A percentile compares a stretch with the other conserved stretches of the same genome.
These are phyloP conservation scores for Pangasius djambal DNA, from an alignment of 2,797 vertebrate species.

Conservation along the genomic window DNA sequence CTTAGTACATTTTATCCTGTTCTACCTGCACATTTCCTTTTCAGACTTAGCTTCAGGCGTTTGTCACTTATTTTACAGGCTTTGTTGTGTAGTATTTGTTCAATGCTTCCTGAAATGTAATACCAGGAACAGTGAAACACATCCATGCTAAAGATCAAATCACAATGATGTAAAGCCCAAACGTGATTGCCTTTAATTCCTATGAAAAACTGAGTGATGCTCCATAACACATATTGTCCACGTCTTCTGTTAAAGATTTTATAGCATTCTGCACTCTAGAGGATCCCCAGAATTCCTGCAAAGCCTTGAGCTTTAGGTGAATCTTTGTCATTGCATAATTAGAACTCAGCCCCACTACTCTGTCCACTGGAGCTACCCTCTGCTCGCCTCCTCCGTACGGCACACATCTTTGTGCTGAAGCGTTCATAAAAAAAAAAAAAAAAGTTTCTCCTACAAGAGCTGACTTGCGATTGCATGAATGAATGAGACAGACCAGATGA, in stretches of 20 bases:
- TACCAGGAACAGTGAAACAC: background rate
- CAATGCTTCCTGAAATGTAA: background rate
- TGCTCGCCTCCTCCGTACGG: background rate
- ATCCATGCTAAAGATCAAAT: conserved; percentile 2
- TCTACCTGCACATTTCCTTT: background rate
- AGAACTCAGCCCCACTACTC: background rate
- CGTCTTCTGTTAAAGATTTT: background rate
- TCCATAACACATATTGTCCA: background rate
- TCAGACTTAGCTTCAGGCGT: background rate
- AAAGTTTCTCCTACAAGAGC: conserved; percentile 2
- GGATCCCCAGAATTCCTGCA: background rate
- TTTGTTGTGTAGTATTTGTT: background rate
- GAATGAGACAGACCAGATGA: conserved; percentile 37
- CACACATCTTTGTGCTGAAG: background rate
- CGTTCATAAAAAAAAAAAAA: background rate
- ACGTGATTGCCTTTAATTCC: background rate
- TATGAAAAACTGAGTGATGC: background rate
- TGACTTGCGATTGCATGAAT: conserved; percentile 32
- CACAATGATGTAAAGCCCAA: background rate
- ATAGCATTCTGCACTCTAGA: background rate
- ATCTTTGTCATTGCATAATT: conserved; percentile 7
- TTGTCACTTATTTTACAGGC: background rate
- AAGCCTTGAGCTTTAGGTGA: background rate
- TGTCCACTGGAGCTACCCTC: background rate
- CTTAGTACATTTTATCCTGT: background rate